Percentiles rank a stretch among this genome's conserved stretches.
These are phyloP conservation scores for Pheucticus melanocephalus DNA, from an alignment of 2,113 vertebrate genomes.

Conservation along the genomic window DNA sequence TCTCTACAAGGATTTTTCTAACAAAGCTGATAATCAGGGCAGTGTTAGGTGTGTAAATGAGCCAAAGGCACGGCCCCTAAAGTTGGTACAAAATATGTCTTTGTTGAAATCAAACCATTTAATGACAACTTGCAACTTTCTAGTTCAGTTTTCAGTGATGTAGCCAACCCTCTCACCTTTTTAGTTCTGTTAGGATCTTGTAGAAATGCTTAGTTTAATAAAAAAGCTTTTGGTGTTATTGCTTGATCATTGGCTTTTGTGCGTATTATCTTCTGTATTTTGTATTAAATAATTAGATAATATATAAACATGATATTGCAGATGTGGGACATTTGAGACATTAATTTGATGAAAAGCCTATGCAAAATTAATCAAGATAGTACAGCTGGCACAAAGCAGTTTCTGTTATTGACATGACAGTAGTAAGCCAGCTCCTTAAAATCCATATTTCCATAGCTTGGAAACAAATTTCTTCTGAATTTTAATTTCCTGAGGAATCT, in stretches of 20 bases:
- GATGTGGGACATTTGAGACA: background rate
- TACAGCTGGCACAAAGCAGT: background rate
- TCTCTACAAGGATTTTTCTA: background rate
- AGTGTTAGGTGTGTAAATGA: background rate
- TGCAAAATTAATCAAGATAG: conserved; percentile 20
- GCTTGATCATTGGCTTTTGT: background rate
- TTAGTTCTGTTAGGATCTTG: background rate
- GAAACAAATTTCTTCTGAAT: background rate
- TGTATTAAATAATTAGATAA: background rate
- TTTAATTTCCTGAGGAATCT: background rate
- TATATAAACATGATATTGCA: background rate
- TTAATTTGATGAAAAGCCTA: background rate
- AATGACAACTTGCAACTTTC: background rate
- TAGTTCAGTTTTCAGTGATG: background rate
- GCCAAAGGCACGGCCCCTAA: background rate
- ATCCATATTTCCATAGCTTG: background rate
- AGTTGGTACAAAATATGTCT: background rate
- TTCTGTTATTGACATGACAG: background rate
- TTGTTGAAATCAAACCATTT: background rate
- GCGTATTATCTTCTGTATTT: background rate
- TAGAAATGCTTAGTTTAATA: background rate
- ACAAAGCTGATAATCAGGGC: background rate
- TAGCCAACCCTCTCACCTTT: background rate
- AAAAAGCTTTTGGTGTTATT: background rate
- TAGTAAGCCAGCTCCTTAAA: background rate